phyloP scores from a whole-genome alignment of 2,113 vertebrate species.

The Stictonetta naevosa region DNA sequence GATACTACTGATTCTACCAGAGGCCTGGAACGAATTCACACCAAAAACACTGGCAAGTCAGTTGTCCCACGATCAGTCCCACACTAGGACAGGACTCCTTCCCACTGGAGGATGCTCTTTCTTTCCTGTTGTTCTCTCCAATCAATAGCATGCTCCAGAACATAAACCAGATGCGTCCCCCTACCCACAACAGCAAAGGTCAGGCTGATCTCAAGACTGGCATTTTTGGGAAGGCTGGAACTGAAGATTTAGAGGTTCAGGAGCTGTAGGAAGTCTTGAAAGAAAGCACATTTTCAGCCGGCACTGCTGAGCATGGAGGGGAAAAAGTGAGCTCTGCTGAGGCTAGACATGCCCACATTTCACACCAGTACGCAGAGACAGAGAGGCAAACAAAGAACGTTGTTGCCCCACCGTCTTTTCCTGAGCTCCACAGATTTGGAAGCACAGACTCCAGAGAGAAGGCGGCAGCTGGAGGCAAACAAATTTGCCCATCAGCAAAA shows the following conservation, averaged over 20 bases:
- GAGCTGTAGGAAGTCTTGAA: neutral
- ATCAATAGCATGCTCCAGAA: neutral
- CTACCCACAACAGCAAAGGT: neutral
- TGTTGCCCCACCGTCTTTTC: neutral
- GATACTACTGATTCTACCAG: neutral
- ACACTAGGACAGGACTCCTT: neutral
- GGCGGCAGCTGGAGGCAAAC: neutral
- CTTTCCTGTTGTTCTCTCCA: neutral
- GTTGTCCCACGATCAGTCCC: neutral
- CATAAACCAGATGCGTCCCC: neutral
- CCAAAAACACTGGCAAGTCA: neutral
- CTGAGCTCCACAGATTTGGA: rapidly evolving
- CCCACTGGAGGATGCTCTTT: neutral
- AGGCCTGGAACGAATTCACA: neutral
- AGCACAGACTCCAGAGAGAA: rapidly evolving
- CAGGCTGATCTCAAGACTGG: neutral
- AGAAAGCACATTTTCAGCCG: neutral
- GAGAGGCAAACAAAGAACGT: neutral
- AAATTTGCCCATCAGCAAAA: neutral
- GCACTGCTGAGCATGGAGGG: neutral
- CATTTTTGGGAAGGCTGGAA: neutral
- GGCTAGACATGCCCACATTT: rapidly evolving
- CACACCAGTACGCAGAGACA: rapidly evolving
- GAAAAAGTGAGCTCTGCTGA: rapidly evolving
- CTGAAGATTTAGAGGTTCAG: neutral